phyloP scores from a whole-genome alignment of 2,113 vertebrate genomes.

The Pipra filicauda region DNA sequence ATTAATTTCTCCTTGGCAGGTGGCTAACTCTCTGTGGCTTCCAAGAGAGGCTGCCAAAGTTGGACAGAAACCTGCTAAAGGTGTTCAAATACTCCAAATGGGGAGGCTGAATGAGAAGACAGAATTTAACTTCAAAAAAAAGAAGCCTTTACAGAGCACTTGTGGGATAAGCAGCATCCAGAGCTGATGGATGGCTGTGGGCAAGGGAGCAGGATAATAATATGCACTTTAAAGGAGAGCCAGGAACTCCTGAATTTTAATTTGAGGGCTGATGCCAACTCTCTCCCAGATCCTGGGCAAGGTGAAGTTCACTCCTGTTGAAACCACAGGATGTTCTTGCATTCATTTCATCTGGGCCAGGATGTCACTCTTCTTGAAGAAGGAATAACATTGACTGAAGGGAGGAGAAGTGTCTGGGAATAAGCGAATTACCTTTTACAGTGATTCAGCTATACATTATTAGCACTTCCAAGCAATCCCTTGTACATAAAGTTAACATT shows the following conservation, averaged over 20 bases:
- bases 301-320: not conserved
- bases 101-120: not conserved
- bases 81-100: not conserved
- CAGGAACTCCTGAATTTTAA: slow-evolving; percentile 9
- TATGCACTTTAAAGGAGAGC: not conserved
- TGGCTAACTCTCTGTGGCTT: not conserved
- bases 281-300: not conserved
- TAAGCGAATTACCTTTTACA: not conserved
- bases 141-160: not conserved
- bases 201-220: not conserved
- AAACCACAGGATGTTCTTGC: not conserved
- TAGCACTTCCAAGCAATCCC: not conserved
- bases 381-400: not conserved
- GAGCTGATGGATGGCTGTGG: not conserved
- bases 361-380: not conserved
- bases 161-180: not conserved
- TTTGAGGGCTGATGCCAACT: not conserved
- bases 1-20: slow-evolving; percentile 48
- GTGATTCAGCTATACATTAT: not conserved
- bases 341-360: not conserved
- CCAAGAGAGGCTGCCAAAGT: not conserved
- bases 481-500: not conserved
- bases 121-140: not conserved
- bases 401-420: not conserved
- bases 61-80: not conserved